A percentile compares a stretch with the other conserved stretches of the same genome.
These are phyloP conservation scores for Carassius carassius DNA, from an alignment of 2,113 vertebrate genomes.

Conservation along the genomic window DNA sequence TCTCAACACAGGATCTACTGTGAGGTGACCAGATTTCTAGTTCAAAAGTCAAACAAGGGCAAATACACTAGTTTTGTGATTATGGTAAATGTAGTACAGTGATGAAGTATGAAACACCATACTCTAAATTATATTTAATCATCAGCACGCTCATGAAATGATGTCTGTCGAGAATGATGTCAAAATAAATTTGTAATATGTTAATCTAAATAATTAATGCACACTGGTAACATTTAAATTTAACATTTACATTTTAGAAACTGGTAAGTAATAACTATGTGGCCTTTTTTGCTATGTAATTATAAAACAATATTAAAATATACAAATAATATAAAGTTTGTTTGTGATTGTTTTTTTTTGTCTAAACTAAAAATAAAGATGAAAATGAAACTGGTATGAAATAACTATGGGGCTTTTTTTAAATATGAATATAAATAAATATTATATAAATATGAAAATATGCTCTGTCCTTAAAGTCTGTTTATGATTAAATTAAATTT, in stretches of 20 bases:
- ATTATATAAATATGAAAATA: too few species aligned
- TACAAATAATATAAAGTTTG: neutral
- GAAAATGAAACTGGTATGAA: too few species aligned
- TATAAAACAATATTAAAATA: neutral
- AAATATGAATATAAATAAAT: too few species aligned
- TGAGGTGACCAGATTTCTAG: neutral
- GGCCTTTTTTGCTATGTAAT: neutral
- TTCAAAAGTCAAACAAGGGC: neutral
- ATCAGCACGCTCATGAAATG: neutral
- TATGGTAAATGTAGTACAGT: neutral
- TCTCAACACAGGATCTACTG: neutral
- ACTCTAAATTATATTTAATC: neutral
- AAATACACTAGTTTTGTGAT: neutral
- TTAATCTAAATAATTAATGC: neutral
- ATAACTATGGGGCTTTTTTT: too few species aligned
- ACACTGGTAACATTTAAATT: too few species aligned
- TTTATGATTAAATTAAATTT: too few species aligned
- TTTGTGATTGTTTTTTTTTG: neutral
- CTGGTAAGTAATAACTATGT: neutral
- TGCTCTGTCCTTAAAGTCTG: too few species aligned
- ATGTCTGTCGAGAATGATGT: neutral
- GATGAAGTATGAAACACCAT: neutral
- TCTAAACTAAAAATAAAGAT: too few species aligned
- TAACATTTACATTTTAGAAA: neutral
- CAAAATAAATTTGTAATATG: neutral